These are phyloP conservation scores for Tachystola acroxantha DNA, from an alignment of 2,888 invertebrate genomes.

Conservation along the genomic window DNA sequence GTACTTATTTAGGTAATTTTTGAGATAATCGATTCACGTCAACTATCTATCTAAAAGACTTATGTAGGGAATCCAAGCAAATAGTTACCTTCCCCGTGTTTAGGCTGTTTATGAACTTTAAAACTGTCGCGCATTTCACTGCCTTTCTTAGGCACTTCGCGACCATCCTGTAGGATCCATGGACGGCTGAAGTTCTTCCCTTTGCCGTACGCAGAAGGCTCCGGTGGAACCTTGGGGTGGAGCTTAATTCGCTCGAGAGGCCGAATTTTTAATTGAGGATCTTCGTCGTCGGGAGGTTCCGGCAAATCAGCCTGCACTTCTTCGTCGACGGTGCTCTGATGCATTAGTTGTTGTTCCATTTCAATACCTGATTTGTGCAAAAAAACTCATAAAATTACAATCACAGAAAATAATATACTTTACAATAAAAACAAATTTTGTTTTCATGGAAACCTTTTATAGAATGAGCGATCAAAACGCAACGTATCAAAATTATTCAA, in stretches of 20 bases:
- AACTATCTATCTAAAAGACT: too few species aligned
- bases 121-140: constrained; percentile 60
- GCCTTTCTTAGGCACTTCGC: constrained; percentile 45
- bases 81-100: constrained; percentile 45
- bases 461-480: too few species aligned
- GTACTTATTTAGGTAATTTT: too few species aligned
- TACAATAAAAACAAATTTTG: too few species aligned
- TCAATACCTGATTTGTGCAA: background rate
- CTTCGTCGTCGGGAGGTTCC: constrained; percentile 36
- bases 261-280: constrained; percentile 47
- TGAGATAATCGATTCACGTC: too few species aligned
- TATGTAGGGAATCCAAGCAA: too few species aligned
- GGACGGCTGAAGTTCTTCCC: constrained; percentile 56
- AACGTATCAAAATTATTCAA: background rate
- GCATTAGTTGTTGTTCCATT: background rate
- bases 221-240: constrained; percentile 58
- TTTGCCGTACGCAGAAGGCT: constrained; percentile 59
- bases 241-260: constrained; percentile 55
- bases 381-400: too few species aligned
- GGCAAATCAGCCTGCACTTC: constrained; percentile 57
- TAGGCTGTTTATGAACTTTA: constrained; percentile 42
- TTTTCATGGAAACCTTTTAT: too few species aligned
- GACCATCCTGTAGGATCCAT: constrained; percentile 69
- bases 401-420: too few species aligned
- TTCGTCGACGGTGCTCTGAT: constrained; percentile 25